Evolutionary conservation across 92 coral and sea anemone species (phyloP).

Genomic region (Zoanthus sansibaricus): DNA sequence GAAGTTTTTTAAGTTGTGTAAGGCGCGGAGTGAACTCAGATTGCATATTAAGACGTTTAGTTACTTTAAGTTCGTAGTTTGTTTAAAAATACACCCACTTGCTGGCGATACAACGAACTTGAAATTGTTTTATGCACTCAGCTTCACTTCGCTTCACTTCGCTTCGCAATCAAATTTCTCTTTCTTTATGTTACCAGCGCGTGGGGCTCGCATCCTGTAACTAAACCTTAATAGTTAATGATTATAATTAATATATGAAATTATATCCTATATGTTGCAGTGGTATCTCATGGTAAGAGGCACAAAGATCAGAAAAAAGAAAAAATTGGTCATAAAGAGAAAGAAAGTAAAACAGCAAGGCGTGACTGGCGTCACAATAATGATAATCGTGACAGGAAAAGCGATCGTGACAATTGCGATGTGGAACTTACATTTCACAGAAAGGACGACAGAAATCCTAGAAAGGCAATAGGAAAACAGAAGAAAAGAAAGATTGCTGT

Average conservation of each 20-base stretch:
- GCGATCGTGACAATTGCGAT: not conserved
- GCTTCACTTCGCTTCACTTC: too few relatives aligned
- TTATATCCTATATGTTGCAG: not conserved
- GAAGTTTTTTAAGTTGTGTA: too few relatives aligned
- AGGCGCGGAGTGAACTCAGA: too few relatives aligned
- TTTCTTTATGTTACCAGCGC: too few relatives aligned
- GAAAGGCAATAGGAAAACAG: not conserved
- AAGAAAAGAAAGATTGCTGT: not conserved
- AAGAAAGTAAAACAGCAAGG: not conserved
- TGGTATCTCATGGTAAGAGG: not conserved
- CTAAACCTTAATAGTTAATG: too few relatives aligned
- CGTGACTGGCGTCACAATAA: conserved; percentile 3
- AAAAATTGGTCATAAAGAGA: not conserved
- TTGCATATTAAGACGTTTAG: too few relatives aligned
- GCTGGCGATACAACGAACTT: too few relatives aligned
- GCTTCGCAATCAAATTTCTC: too few relatives aligned
- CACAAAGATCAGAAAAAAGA: not conserved
- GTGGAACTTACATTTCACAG: not conserved
- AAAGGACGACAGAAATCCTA: not conserved
- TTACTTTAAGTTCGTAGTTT: too few relatives aligned
- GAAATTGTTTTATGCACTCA: too few relatives aligned
- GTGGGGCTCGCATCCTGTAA: too few relatives aligned
- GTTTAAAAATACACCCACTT: too few relatives aligned
- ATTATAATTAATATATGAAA: not conserved
- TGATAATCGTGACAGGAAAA: not conserved